These are phyloP conservation scores for Tolmerus cingulatus DNA, from an alignment of 2,888 invertebrate species.

Conservation along the genomic window DNA sequence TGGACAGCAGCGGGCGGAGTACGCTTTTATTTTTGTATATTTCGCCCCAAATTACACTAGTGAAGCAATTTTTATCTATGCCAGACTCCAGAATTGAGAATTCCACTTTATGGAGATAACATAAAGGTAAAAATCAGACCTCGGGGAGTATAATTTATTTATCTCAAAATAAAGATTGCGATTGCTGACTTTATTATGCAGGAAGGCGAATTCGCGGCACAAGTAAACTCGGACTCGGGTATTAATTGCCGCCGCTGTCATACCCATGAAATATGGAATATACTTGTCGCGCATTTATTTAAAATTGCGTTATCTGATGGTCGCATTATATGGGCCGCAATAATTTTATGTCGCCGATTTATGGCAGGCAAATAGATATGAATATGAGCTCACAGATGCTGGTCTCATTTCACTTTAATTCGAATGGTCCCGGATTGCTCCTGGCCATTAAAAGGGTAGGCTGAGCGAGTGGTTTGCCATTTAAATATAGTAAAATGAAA, in stretches of 20 bases:
- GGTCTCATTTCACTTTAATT: not conserved
- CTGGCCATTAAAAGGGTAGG: not conserved
- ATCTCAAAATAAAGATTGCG: conserved; percentile 13
- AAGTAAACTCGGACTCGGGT: not conserved
- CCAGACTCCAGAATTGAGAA: conserved; percentile 4
- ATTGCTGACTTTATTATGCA: conserved; percentile 11
- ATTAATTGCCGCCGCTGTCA: conserved; percentile 21
- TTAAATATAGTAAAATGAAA: not conserved
- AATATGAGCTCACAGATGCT: not conserved
- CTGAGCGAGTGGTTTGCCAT: not conserved
- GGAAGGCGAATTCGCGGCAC: not conserved
- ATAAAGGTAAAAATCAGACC: conserved; percentile 31
- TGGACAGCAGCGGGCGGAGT: not conserved
- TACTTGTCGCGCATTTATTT: not conserved
- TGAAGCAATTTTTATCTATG: conserved; percentile 30
- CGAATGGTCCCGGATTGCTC: not conserved
- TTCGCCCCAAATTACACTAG: conserved; percentile 25
- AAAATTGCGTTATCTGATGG: conserved; percentile 4
- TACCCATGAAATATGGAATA: conserved; percentile 1
- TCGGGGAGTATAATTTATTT: conserved; percentile 27
- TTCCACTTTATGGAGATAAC: conserved; percentile 13
- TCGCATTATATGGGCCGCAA: conserved; percentile 7
- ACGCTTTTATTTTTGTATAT: conserved; percentile 31
- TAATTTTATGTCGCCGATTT: not conserved
- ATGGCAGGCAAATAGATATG: conserved; percentile 7